A percentile compares a stretch with the other conserved stretches of the same genome.
phyloP scores from a whole-genome alignment of 2,888 invertebrate genomes.

The Cerastis rubricosa region DNA sequence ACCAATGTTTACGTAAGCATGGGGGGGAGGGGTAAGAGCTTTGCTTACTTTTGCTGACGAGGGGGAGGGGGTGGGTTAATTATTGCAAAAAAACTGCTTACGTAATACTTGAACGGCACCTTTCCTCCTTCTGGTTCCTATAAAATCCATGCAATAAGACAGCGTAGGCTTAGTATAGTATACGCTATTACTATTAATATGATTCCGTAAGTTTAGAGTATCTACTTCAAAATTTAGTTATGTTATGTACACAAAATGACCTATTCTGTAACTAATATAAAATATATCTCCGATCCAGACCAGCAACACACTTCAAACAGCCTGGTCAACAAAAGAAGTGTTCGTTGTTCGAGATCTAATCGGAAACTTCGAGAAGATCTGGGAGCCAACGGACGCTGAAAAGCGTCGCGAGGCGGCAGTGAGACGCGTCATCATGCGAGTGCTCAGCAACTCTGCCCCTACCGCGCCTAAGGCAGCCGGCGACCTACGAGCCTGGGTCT shows the following conservation, averaged over 20 bases:
- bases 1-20: too few relatives aligned
- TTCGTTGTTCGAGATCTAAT: slow-evolving; percentile 95
- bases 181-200: too few relatives aligned
- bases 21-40: too few relatives aligned
- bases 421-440: slow-evolving; percentile 93
- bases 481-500: slow-evolving; percentile 95
- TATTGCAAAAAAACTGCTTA: too few relatives aligned
- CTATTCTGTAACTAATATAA: neutral
- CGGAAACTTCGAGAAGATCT: slow-evolving; percentile 93
- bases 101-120: too few relatives aligned
- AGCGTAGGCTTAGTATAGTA: neutral
- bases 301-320: slow-evolving; percentile 86
- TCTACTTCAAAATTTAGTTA: too few relatives aligned
- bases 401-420: slow-evolving; percentile 94
- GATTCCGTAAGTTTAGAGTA: neutral
- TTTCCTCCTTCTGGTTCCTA: neutral
- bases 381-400: slow-evolving; percentile 95
- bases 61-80: too few relatives aligned
- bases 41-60: too few relatives aligned
- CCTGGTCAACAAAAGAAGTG: slow-evolving; percentile 93
- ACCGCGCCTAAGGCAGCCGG: slow-evolving; percentile 93
- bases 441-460: slow-evolving; percentile 91
- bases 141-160: neutral
- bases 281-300: slow-evolving; percentile 71
- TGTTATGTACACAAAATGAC: neutral